Conservation (phyloP, 2,113 vertebrate species). For the Xerus inauris region DNA sequence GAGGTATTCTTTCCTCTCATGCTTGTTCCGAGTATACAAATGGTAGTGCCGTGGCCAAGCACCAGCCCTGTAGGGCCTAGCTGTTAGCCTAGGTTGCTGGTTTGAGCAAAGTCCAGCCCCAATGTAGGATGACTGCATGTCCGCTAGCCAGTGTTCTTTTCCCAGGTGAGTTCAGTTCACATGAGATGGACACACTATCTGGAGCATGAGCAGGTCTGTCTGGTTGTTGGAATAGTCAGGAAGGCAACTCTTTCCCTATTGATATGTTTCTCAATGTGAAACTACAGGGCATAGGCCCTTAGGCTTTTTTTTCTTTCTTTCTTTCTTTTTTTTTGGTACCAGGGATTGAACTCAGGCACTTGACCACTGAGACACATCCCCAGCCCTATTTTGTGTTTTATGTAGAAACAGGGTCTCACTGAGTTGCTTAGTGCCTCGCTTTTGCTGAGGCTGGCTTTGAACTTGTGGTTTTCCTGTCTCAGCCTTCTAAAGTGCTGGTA, state of each 20-base stretch:
- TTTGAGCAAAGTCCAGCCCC: neutral
- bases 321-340: too few species aligned
- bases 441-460: too few species aligned
- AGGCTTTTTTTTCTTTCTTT: too few species aligned
- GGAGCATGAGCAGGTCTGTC: neutral
- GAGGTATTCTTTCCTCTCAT: neutral
- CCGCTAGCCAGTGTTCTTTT: neutral
- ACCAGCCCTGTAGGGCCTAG: neutral
- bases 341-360: too few species aligned
- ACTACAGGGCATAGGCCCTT: neutral
- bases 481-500: too few species aligned
- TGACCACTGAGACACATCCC: too few species aligned
- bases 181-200: neutral
- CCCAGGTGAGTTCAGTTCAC: neutral
- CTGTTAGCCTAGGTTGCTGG: neutral
- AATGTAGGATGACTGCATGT: accelerated
- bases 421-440: too few species aligned
- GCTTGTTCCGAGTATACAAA: neutral
- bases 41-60: neutral
- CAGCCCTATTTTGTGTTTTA: too few species aligned
- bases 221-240: too few species aligned
- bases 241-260: neutral
- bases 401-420: too few species aligned
- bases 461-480: too few species aligned
- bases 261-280: neutral